Evolutionary conservation across 2,888 invertebrate species (phyloP).

Genomic region (Zeuzera pyrina): DNA sequence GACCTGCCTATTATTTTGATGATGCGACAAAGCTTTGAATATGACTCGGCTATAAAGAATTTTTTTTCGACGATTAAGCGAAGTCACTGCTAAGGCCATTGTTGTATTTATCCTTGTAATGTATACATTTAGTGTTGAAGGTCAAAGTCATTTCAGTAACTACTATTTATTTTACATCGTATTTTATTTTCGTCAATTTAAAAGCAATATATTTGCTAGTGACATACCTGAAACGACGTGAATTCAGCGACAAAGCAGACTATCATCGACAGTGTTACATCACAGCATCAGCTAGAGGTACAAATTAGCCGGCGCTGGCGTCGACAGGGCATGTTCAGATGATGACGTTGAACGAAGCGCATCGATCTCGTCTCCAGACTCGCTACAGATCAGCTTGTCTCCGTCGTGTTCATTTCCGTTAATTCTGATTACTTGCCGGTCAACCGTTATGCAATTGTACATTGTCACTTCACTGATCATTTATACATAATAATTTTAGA

Average conservation of each 20-base stretch:
- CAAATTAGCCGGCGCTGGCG: slow-evolving; percentile 59
- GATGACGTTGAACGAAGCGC: slow-evolving; percentile 28
- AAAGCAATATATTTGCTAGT: too few relatives aligned
- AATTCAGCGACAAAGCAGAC: slow-evolving; percentile 70
- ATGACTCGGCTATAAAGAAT: slow-evolving; percentile 25
- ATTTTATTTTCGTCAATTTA: too few relatives aligned
- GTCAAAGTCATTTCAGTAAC: slow-evolving; percentile 14
- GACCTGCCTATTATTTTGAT: slow-evolving; percentile 49
- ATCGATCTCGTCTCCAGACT: slow-evolving; percentile 29
- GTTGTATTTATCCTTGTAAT: slow-evolving; percentile 22
- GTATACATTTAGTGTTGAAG: slow-evolving; percentile 17
- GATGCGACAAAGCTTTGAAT: slow-evolving; percentile 47
- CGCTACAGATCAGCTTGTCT: slow-evolving; percentile 21
- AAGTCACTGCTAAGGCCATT: slow-evolving; percentile 26
- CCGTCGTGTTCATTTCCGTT: slow-evolving; percentile 19
- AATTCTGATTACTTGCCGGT: too few relatives aligned
- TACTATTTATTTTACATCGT: too few relatives aligned
- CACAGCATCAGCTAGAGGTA: slow-evolving; percentile 55
- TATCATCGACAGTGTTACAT: slow-evolving; percentile 69
- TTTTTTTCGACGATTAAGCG: slow-evolving; percentile 25
- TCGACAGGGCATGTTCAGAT: slow-evolving; percentile 51
- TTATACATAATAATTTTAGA: slow-evolving; percentile 16
- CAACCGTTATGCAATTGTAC: slow-evolving; percentile 22
- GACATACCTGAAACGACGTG: slow-evolving; percentile 67
- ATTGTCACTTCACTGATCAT: slow-evolving; percentile 44